These are phyloP conservation scores for Drosophila fulvimacula DNA, from an alignment of 2,888 invertebrate species.

Conservation along the genomic window DNA sequence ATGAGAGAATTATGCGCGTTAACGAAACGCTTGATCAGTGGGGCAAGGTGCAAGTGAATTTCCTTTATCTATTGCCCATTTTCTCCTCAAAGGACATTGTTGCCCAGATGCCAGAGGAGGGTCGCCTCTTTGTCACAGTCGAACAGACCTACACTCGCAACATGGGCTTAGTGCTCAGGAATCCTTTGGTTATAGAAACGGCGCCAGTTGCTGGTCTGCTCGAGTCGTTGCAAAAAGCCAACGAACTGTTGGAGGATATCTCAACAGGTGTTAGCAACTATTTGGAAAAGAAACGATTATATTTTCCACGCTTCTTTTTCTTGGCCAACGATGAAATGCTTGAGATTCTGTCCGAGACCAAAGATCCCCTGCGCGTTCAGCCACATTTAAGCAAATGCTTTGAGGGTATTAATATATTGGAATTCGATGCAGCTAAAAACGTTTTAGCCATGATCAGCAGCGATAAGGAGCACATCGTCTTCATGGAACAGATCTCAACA, in stretches of 20 bases:
- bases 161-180: conserved; percentile 82
- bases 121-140: conserved; percentile 86
- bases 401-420: conserved; percentile 87
- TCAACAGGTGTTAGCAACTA: conserved; percentile 88
- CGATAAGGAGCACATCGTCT: conserved; percentile 87
- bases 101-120: conserved; percentile 88
- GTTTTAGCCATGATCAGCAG: conserved; percentile 88
- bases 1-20: conserved; percentile 86
- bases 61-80: conserved; percentile 88
- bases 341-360: conserved; percentile 89
- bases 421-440: conserved; percentile 85
- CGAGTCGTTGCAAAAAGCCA: conserved; percentile 88
- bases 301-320: conserved; percentile 91
- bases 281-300: conserved; percentile 88
- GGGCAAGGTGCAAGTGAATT: conserved; percentile 88
- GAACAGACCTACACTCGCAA: conserved; percentile 85
- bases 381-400: conserved; percentile 90
- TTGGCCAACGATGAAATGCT: conserved; percentile 91
- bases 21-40: conserved; percentile 88
- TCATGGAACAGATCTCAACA: conserved; percentile 86
- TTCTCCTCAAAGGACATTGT: conserved; percentile 89
- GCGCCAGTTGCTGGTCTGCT: conserved; percentile 88
- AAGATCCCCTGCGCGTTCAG: conserved; percentile 87
- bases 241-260: conserved; percentile 87
- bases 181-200: conserved; percentile 85